Conservation (phyloP, 2,113 vertebrate genomes). For the Microtus montanus region DNA sequence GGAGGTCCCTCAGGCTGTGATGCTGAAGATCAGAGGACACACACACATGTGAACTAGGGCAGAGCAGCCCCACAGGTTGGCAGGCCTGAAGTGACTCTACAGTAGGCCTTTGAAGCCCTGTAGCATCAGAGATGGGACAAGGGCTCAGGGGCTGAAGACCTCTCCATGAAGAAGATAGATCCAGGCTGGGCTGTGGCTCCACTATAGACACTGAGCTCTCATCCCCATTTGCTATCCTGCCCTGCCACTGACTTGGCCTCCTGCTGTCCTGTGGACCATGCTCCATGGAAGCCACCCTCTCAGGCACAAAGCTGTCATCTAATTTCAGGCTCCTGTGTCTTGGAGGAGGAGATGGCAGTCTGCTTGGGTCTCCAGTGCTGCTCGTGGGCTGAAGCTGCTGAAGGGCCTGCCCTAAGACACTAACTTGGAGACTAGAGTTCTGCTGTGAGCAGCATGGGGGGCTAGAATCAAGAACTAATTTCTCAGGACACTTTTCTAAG, state of each 20-base stretch:
- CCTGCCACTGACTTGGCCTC: neutral
- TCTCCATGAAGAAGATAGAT: accelerated
- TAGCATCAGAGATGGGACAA: constrained; percentile 44
- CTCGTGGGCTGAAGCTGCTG: neutral
- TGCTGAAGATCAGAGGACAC: constrained; percentile 61
- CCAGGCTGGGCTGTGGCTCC: neutral
- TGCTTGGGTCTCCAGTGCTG: neutral
- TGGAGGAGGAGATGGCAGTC: neutral
- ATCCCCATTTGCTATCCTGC: neutral
- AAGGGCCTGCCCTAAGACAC: neutral
- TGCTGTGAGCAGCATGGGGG: neutral
- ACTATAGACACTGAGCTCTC: neutral
- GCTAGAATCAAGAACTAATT: neutral
- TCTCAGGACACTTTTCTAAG: neutral
- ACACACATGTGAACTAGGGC: neutral
- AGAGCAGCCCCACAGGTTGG: neutral
- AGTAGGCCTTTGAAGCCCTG: neutral
- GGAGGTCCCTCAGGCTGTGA: constrained; percentile 84
- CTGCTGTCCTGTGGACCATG: neutral
- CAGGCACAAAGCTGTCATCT: neutral
- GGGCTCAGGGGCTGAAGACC: constrained; percentile 24
- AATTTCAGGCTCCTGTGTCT: neutral
- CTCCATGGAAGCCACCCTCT: neutral
- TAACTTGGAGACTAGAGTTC: neutral
- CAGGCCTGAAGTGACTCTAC: neutral